Evolutionary conservation across 2,113 vertebrate genomes (phyloP), one percentile per base, ranked within the genome.

Genomic region (Probosciger aterrimus): DNA sequence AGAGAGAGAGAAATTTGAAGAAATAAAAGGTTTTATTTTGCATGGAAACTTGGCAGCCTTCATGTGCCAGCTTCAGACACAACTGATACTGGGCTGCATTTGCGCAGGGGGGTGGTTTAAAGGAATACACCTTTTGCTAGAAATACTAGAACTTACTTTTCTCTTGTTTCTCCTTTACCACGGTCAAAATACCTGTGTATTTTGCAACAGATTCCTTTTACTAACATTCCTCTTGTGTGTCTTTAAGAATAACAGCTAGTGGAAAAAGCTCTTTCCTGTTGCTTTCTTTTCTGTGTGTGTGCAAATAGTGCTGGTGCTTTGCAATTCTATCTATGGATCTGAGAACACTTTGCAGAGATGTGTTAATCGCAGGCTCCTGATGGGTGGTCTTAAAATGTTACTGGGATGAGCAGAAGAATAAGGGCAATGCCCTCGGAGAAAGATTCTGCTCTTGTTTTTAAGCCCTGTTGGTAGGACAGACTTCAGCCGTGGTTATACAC

Each of bases 11-110:
- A 83, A 49, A 78, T 82, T 41, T 65, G 78, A 97, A 91, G 93
- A 96, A 95, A 81, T 82, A 74, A 90, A 94, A 95, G 88, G 52
- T 84, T 96, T 95, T 93, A 49, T 92, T 97, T 96, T 95, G 93
- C 52, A 60, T 81, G 88, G 97, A 96, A 96, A 96, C 70, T 96
- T 97, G 96, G 97, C 92, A 82, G 37, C 49, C 78, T 68, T 68
- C 25, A 47, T 9, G 23, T 94, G 81, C 78, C 95, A 95, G 89
- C 94, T 94, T 90, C 91, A 96, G 92, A 85, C 93, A 57, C 91
- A 93, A 70, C 88, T 75, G 37, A 62, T 74, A 19, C 85, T 27
- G 63, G 71, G 53, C 33, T 57, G 63, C 6, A 30, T 88, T 52
- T 88, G 55, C 43, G 46, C 18, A 16, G 35, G 44, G 25, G 43